Conservation (phyloP, 2,797 vertebrate genomes). For the Capromys pilorides region DNA sequence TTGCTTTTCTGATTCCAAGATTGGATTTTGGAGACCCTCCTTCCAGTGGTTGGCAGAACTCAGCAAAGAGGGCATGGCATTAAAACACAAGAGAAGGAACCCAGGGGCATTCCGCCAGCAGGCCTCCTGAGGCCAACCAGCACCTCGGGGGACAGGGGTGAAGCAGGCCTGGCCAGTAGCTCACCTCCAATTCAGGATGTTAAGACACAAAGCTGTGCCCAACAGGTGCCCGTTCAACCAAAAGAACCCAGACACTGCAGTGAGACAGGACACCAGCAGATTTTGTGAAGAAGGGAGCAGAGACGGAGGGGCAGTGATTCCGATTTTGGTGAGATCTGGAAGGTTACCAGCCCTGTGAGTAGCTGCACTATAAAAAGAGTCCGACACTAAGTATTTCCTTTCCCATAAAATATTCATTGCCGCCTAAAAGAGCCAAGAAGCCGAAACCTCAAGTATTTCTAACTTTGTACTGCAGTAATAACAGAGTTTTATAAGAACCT, state of each 20-base stretch:
- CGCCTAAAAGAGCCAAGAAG: conserved; percentile 92
- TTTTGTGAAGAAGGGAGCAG: conserved; percentile 10
- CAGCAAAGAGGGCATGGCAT: neutral
- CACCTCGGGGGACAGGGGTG: neutral
- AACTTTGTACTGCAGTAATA: conserved; percentile 90
- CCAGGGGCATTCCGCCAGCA: neutral
- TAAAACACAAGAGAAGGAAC: neutral
- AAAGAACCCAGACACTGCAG: neutral
- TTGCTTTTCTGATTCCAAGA: neutral
- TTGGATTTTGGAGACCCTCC: neutral
- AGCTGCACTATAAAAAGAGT: conserved; percentile 96
- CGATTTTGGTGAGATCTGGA: conserved; percentile 83
- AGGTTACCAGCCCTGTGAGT: conserved; percentile 87
- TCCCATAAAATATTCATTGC: conserved; percentile 99
- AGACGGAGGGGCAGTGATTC: conserved; percentile 53
- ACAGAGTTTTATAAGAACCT: conserved; percentile 86
- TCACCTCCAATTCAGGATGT: neutral
- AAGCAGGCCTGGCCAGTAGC: neutral
- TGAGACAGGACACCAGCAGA: neutral
- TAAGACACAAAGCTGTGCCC: neutral
- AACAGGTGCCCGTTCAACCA: neutral
- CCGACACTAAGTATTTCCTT: conserved; percentile 95
- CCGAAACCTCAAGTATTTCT: conserved; percentile 95
- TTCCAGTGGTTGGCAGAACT: neutral
- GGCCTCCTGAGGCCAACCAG: neutral